A percentile compares a stretch with the other conserved stretches of the same genome.
Evolutionary conservation across 2,113 vertebrate species (phyloP).

Genomic region (Pygoscelis antarcticus): DNA sequence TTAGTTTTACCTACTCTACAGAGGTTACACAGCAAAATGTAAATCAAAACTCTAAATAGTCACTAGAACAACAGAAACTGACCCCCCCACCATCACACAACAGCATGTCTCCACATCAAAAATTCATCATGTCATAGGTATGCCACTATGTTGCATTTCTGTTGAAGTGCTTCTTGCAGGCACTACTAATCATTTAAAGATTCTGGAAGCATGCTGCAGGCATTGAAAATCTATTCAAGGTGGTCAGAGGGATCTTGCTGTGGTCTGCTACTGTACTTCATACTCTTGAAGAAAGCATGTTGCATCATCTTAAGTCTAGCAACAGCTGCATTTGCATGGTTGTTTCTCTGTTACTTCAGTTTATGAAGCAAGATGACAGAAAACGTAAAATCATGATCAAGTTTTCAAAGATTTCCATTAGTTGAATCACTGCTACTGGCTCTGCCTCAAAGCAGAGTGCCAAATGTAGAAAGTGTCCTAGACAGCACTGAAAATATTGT

Average conservation of each 20-base stretch:
- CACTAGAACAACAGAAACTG: neutral
- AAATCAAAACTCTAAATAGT: neutral
- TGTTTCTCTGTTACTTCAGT: neutral
- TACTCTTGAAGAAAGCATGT: neutral
- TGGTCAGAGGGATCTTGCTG: neutral
- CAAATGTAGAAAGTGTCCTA: neutral
- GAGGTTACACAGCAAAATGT: neutral
- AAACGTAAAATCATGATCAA: neutral
- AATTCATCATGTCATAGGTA: neutral
- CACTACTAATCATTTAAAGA: neutral
- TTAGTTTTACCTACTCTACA: neutral
- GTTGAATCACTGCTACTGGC: neutral
- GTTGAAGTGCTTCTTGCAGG: neutral
- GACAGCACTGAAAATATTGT: neutral
- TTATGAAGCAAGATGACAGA: neutral
- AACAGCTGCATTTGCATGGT: neutral
- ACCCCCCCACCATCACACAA: fast-evolving
- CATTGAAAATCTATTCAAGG: neutral
- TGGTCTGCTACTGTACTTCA: neutral
- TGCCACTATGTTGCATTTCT: neutral
- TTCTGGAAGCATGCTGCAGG: neutral
- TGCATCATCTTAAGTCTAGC: neutral
- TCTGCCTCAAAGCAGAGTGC: neutral
- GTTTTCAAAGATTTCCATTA: neutral
- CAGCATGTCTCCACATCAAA: neutral